Base-by-base conservation (phyloP, 2,797 vertebrate species). In the Hydrocynus forskahlii region DNA sequence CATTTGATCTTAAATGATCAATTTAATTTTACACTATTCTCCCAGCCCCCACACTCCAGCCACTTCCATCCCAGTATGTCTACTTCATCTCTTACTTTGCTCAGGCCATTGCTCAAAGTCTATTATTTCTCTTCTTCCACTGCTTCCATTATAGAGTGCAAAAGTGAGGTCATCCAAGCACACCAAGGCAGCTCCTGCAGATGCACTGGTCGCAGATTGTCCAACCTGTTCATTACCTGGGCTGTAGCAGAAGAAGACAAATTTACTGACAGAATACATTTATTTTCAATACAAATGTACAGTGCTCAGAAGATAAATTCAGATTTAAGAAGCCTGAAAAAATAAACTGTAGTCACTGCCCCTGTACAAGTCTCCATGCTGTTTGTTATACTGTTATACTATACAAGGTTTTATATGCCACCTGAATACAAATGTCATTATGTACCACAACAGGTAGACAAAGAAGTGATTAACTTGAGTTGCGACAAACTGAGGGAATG, bases 31-130 rank as follows among this genome's bases (percentile, higher is more conserved):
- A 60, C 55, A 76, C 5, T 25, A 38, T 43, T 54, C 19, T 1
- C 16, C 6, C 8, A 69, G 59, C 8, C 43, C 10, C 4, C 6
- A 63, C 0, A 43, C 21, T 1, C 7, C 1, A 52, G 17, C 5
- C 62, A 16, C 62, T 35, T 12, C 48, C n/a, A 29, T 48, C 38
- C 17, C 38, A 77, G 7, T 0, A 43, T 7, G n/a, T 45, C 14
- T n/a, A 45, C 52, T 63, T 45, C 14, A 63, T 4, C 21, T 70
- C 78, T 78, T 38, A 78, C 79, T 29, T 85, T 64, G 63, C 12
- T 78, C 60, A 80, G 66, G 69, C 43, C 55, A 75, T 55, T 60
- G 77, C 14, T 76, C 76, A 81, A 83, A 76, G 54, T 83, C 40
- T 25, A 73, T 45, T 25, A 69, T 69, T 50, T 38, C 79, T 81